Conservation (phyloP, 1,140 invertebrate genomes). For the Himalopsyche phryganea region DNA sequence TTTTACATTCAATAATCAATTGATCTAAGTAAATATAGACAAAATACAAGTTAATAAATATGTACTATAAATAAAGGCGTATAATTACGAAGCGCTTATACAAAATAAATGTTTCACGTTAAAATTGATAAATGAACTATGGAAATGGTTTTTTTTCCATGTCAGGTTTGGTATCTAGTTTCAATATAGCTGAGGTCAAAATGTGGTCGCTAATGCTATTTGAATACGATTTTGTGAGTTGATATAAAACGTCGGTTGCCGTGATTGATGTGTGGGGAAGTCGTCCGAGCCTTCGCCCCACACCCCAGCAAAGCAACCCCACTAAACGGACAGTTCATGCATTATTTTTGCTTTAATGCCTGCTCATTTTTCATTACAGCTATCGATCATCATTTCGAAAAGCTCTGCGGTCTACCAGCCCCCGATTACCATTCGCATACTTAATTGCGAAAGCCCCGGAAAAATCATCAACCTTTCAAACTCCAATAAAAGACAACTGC, state of each 20-base stretch:
- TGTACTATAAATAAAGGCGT: background rate
- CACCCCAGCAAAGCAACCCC: background rate
- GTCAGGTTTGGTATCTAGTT: no score
- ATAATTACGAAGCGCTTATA: background rate
- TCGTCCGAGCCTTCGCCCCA: background rate
- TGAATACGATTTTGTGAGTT: conserved; percentile 32
- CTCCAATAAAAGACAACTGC: no score
- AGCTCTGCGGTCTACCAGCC: background rate
- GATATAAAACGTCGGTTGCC: conserved; percentile 33
- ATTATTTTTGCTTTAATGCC: conserved; percentile 29
- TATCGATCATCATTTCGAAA: conserved; percentile 23
- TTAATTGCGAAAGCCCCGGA: background rate
- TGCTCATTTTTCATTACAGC: conserved; percentile 27
- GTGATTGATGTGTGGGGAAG: conserved; percentile 28
- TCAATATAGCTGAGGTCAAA: conserved; percentile 2
- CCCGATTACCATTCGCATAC: no score
- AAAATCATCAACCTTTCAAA: background rate
- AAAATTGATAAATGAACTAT: background rate
- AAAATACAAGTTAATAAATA: no score
- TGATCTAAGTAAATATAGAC: no score
- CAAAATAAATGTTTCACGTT: conserved; percentile 1
- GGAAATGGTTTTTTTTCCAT: no score
- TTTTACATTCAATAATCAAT: no score
- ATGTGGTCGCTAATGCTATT: conserved; percentile 21
- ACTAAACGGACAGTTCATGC: conserved; percentile 27